Conservation (phyloP, 2,113 vertebrate genomes). For the Oncorhynchus tshawytscha region DNA sequence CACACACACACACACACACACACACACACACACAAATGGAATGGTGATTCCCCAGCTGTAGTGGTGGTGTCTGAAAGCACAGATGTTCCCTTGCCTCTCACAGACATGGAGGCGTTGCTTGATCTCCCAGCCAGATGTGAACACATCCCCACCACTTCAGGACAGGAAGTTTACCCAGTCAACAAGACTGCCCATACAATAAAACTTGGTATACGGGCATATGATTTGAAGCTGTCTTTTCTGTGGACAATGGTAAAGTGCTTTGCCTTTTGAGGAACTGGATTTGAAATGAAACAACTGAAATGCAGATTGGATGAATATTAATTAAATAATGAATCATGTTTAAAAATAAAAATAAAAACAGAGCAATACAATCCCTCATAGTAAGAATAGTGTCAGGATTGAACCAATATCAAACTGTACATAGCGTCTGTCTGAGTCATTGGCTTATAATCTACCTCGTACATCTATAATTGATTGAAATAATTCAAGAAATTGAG, state of each 20-base stretch:
- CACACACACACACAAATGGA: constrained; percentile 3
- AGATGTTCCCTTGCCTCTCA: constrained; percentile 51
- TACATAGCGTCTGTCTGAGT: background rate
- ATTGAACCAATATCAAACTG: background rate
- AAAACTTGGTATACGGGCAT: background rate
- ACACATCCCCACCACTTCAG: constrained; percentile 62
- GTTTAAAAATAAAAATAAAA: background rate
- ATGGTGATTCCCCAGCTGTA: constrained; percentile 19
- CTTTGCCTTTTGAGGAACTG: too few relatives aligned
- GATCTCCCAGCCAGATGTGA: constrained; percentile 76
- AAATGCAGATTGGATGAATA: background rate
- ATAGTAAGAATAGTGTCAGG: background rate
- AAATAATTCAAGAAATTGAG: background rate
- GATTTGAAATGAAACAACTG: too few relatives aligned
- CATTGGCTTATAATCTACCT: background rate
- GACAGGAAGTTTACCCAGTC: constrained; percentile 54
- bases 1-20: background rate
- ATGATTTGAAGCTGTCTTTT: too few relatives aligned
- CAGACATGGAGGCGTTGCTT: constrained; percentile 48
- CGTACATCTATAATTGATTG: background rate
- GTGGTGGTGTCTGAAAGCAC: constrained; percentile 49
- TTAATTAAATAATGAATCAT: background rate
- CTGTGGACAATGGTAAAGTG: too few relatives aligned
- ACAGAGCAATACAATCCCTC: background rate
- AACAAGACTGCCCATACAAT: constrained; percentile 34